Evolutionary conservation across 2,888 invertebrate species (phyloP).

Genomic region (Synanthedon tipuliformis): DNA sequence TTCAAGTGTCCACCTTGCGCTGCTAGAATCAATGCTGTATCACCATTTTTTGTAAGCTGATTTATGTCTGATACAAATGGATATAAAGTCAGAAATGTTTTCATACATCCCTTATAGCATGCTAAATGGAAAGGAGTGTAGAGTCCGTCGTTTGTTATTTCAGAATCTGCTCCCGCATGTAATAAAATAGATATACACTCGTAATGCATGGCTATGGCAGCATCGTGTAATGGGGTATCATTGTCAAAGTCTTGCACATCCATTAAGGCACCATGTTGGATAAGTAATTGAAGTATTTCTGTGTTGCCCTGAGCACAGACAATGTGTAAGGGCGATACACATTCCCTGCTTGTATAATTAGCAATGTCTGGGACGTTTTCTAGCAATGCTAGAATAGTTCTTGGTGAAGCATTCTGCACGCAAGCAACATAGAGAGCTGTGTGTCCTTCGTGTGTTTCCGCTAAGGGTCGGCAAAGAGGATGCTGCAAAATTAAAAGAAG

Average conservation of each 20-base stretch:
- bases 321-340: constrained; percentile 57
- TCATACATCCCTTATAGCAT: constrained; percentile 42
- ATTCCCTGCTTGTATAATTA: constrained; percentile 55
- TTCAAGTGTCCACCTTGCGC: constrained; percentile 33
- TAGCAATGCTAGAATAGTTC: constrained; percentile 40
- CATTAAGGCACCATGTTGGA: constrained; percentile 49
- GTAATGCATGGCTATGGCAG: constrained; percentile 33
- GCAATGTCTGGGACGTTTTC: constrained; percentile 44
- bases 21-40: constrained; percentile 47
- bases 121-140: constrained; percentile 59
- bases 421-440: constrained; percentile 60
- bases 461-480: constrained; percentile 34
- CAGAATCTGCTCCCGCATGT: constrained; percentile 53
- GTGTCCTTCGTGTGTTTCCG: constrained; percentile 61
- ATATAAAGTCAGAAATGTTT: constrained; percentile 34
- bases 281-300: constrained; percentile 41
- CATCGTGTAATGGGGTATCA: constrained; percentile 60
- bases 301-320: constrained; percentile 45
- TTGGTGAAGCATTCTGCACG: constrained; percentile 34
- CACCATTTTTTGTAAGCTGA: constrained; percentile 33
- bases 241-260: constrained; percentile 62
- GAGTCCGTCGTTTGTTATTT: constrained; percentile 40
- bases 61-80: constrained; percentile 50
- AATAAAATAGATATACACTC: constrained; percentile 38
- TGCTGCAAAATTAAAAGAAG: constrained; percentile 42